Evolutionary conservation across 2,113 vertebrate genomes (phyloP), one percentile per base, ranked within the genome.

Genomic region (Leucopsar rothschildi): DNA sequence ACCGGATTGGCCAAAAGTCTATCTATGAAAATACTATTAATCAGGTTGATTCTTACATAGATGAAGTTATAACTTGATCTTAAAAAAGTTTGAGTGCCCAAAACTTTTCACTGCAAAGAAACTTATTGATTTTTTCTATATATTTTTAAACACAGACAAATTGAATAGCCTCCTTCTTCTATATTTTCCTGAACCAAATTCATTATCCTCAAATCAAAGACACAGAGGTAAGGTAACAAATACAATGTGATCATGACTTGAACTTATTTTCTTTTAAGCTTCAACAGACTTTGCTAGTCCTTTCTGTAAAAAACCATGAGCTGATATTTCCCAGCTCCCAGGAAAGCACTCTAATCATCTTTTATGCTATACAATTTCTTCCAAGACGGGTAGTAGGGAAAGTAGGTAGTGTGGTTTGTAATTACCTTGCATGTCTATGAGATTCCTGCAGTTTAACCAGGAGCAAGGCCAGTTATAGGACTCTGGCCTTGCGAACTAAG

Each of bases 341-440:
- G 17, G 20, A 71, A 75, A 84, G n/a, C 20, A 45, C 5, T 5
- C 25, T 42, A 63, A 24, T 2, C 9, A 17, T 68, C 20, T 80
- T 78, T 61, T 44, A 18, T 73, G 13, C 2, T 5, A 13, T n/a
- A 33, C 1, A 53, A 8, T 53, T 61, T 81, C n/a, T 70, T 84
- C 33, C 65, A 86, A 63, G 44, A 57, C 55, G 8, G 55, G 4
- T 50, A 16, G 13, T 25, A 40, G 6, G 19, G 21, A 87, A 77
- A 45, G 6, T 16, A 57, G 11, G 14, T 12, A 29, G 15, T 0
- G 2, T 3, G 10, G 5, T 11, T 31, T 79, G 20, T 35, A 70
- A 61, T 64, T 40, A 14, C 11, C 14, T 69, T 39, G 2, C 13
- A 56, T 71, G 55, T 88, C 7, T 64, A 76, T 47, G 15, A 39